These are phyloP conservation scores for Saccostrea echinata DNA, from an alignment of 1,140 invertebrate genomes.

Conservation along the genomic window DNA sequence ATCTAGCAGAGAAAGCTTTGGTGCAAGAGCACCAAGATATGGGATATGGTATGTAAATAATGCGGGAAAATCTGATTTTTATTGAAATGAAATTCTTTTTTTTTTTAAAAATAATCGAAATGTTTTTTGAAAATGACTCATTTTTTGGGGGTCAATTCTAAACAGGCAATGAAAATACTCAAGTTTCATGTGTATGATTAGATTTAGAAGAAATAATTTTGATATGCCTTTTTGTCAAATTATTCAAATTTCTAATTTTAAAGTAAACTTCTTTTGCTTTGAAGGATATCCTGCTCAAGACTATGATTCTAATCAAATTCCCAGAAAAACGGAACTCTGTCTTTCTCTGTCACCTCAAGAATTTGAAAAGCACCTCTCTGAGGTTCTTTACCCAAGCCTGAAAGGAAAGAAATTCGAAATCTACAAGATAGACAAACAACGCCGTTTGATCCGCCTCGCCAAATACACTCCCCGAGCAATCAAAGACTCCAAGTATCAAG, in stretches of 20 bases:
- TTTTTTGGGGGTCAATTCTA: too few relatives aligned
- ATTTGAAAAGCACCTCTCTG: slow-evolving; percentile 44
- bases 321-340: slow-evolving; percentile 50
- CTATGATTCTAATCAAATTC: slow-evolving; percentile 47
- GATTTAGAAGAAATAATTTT: too few relatives aligned
- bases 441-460: slow-evolving; percentile 47
- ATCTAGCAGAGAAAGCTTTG: slow-evolving; percentile 46
- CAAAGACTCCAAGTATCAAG: slow-evolving; percentile 60
- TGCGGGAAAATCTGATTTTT: too few relatives aligned
- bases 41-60: slow-evolving; percentile 52
- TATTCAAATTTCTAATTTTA: too few relatives aligned
- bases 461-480: slow-evolving; percentile 55
- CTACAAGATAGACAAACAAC: slow-evolving; percentile 58
- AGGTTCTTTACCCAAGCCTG: slow-evolving; percentile 43
- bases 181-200: too few relatives aligned
- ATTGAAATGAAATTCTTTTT: too few relatives aligned
- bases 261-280: background rate
- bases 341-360: slow-evolving; percentile 23
- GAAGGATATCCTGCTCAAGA: slow-evolving; percentile 55
- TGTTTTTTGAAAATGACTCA: too few relatives aligned
- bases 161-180: too few relatives aligned
- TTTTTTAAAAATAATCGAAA: too few relatives aligned
- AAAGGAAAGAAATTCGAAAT: slow-evolving; percentile 51
- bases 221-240: too few relatives aligned
- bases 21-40: slow-evolving; percentile 49